A percentile compares a stretch with the other conserved stretches of the same genome.
These are phyloP conservation scores for Odocoileus virginianus DNA, from an alignment of 2,113 vertebrate genomes.

Conservation along the genomic window DNA sequence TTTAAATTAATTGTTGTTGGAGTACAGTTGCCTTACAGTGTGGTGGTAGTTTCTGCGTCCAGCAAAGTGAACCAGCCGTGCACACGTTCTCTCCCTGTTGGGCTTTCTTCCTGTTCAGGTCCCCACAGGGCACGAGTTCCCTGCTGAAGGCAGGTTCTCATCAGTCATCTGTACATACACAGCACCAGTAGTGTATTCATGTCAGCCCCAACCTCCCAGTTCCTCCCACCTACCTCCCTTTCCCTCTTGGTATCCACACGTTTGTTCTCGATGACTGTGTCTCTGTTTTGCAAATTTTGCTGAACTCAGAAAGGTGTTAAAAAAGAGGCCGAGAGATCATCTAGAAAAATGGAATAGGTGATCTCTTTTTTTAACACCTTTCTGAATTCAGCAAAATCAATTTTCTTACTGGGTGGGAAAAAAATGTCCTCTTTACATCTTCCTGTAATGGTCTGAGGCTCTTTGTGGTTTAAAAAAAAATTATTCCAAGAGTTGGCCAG, in stretches of 20 bases:
- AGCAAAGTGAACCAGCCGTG: not conserved
- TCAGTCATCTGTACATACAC: not conserved
- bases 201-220: not conserved
- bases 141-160: not conserved
- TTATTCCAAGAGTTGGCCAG: not conserved
- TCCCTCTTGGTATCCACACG: not conserved
- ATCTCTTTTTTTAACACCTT: not conserved
- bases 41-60: not conserved
- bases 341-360: not conserved
- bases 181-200: not conserved
- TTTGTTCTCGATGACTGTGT: not conserved
- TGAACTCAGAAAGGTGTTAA: not conserved
- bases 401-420: not conserved
- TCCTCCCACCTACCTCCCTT: not conserved
- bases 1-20: not conserved
- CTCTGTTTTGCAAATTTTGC: not conserved
- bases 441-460: not conserved
- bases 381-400: not conserved
- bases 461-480: not conserved
- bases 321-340: not conserved
- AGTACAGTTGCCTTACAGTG: not conserved
- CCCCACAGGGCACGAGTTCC: not conserved
- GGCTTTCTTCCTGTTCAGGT: not conserved
- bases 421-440: not conserved
- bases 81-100: not conserved